phyloP scores from a whole-genome alignment of 2,888 invertebrate genomes.

The Lypha dubia region DNA sequence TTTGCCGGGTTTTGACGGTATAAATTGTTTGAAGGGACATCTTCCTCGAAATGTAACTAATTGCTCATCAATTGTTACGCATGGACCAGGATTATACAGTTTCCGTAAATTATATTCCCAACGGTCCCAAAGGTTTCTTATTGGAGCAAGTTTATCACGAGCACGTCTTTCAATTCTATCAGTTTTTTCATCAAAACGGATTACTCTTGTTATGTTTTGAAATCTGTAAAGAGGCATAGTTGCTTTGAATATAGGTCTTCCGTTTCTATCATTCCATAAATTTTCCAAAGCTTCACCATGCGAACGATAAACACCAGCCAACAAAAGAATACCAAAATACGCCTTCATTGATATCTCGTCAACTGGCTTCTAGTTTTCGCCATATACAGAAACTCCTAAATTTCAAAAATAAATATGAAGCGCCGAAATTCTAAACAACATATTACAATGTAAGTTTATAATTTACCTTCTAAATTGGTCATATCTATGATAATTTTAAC shows the following conservation, averaged over 20 bases:
- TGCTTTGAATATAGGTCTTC: constrained; percentile 27
- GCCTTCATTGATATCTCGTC: constrained; percentile 24
- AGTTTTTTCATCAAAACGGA: constrained; percentile 32
- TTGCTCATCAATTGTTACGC: constrained; percentile 22
- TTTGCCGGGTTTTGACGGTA: constrained; percentile 16
- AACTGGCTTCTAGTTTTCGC: constrained; percentile 29
- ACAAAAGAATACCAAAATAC: constrained; percentile 28
- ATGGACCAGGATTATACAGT: constrained; percentile 24
- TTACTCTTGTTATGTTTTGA: constrained; percentile 26
- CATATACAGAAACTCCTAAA: constrained; percentile 28
- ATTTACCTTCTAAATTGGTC: constrained; percentile 18
- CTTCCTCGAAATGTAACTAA: constrained; percentile 9
- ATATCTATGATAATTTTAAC: constrained; percentile 12
- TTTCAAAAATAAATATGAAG: constrained; percentile 26
- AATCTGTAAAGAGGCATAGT: constrained; percentile 22
- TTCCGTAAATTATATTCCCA: constrained; percentile 28
- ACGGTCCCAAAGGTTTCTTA: constrained; percentile 25
- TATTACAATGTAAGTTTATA: constrained; percentile 21
- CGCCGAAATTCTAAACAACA: constrained; percentile 22
- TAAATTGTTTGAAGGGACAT: constrained; percentile 17
- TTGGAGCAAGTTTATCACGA: constrained; percentile 20
- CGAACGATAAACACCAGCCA: constrained; percentile 10
- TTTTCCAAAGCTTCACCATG: constrained; percentile 9
- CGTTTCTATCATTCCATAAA: constrained; percentile 15
- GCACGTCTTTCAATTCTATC: constrained; percentile 28